Conservation (phyloP, 23 tunicate genomes). For the Styela plicata region DNA sequence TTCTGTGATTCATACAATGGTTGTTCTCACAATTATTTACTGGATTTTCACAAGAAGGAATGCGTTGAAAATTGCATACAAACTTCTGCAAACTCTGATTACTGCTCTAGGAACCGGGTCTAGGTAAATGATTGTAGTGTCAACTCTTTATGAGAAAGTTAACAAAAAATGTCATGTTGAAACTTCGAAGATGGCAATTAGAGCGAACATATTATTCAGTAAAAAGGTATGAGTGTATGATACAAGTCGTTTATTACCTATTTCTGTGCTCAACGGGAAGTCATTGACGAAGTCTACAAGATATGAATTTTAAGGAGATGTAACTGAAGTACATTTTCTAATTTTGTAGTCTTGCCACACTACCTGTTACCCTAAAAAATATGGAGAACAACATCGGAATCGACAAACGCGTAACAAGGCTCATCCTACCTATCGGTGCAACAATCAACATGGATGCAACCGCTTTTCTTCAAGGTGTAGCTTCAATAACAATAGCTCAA, state of each 20-base stretch:
- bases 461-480: constrained; percentile 92
- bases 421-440: constrained; percentile 95
- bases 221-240: too few relatives aligned
- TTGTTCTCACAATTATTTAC: constrained; percentile 65
- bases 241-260: too few relatives aligned
- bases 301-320: too few relatives aligned
- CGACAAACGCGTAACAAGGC: constrained; percentile 59
- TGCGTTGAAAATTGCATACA: constrained; percentile 53
- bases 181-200: too few relatives aligned
- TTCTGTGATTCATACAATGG: constrained; percentile 44
- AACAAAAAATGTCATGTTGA: too few relatives aligned
- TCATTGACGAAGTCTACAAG: too few relatives aligned
- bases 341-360: constrained; percentile 72
- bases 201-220: too few relatives aligned
- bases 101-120: constrained; percentile 90
- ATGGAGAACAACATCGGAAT: constrained; percentile 71
- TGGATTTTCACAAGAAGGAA: constrained; percentile 60
- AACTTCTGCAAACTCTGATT: constrained; percentile 42
- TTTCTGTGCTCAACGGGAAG: too few relatives aligned
- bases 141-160: too few relatives aligned
- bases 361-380: constrained; percentile 75
- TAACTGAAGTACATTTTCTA: not conserved
- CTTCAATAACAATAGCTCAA: constrained; percentile 95
- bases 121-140: constrained; percentile 34
- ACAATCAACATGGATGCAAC: constrained; percentile 99